These are phyloP conservation scores for Mylabris sibirica DNA, from an alignment of 2,888 invertebrate genomes.

Conservation along the genomic window DNA sequence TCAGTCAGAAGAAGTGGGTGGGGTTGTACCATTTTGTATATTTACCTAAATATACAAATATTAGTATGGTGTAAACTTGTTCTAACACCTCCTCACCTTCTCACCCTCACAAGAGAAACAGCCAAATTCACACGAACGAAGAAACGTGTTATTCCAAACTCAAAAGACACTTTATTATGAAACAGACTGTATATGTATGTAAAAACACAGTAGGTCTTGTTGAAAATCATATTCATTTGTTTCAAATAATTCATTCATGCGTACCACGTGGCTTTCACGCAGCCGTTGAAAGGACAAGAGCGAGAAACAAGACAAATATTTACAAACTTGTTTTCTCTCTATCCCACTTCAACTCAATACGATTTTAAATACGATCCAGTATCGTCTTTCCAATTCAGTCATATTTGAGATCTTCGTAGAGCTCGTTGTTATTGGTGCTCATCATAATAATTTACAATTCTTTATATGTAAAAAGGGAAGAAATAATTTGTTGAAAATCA, in stretches of 20 bases:
- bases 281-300: slow-evolving; percentile 21
- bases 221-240: not conserved
- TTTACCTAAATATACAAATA: too few species aligned
- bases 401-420: slow-evolving; percentile 17
- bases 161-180: too few species aligned
- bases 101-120: too few species aligned
- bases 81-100: too few species aligned
- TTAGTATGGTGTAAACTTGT: too few species aligned
- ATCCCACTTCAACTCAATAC: slow-evolving; percentile 46
- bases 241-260: slow-evolving; percentile 1
- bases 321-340: slow-evolving; percentile 52
- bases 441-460: not conserved
- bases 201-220: not conserved
- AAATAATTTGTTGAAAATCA: slow-evolving; percentile 29
- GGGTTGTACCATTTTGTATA: too few species aligned
- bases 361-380: slow-evolving; percentile 47
- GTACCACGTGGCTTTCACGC: slow-evolving; percentile 8
- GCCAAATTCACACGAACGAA: too few species aligned
- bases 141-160: too few species aligned
- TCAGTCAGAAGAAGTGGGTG: too few species aligned
- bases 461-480: not conserved
- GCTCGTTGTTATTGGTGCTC: not conserved
- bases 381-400: slow-evolving; percentile 33
- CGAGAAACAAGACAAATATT: slow-evolving; percentile 25
- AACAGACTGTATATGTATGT: too few species aligned